Evolutionary conservation across 2,888 invertebrate species (phyloP).

Genomic region (Lepeophtheirus nordmannii): DNA sequence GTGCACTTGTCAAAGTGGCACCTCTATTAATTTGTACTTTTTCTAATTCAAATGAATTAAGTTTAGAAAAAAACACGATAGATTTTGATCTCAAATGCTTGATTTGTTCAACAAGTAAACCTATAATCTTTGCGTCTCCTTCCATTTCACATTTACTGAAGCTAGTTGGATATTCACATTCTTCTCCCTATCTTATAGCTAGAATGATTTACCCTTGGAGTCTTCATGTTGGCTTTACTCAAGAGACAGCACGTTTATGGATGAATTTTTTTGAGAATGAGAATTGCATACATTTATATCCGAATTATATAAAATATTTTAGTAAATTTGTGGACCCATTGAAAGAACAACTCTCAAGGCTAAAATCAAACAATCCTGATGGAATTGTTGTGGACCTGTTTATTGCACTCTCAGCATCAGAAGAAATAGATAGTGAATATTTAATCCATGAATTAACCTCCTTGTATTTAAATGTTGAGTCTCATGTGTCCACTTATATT

Average conservation of each 20-base stretch:
- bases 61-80: too few relatives aligned
- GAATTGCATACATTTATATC: neutral
- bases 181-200: neutral
- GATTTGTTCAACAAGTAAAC: too few relatives aligned
- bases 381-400: neutral
- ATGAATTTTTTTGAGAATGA: neutral
- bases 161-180: neutral
- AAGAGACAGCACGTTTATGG: neutral
- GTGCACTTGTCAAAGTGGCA: neutral
- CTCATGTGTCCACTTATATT: neutral
- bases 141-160: neutral
- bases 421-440: neutral
- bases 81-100: too few relatives aligned
- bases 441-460: neutral
- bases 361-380: neutral
- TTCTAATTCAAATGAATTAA: neutral
- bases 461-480: neutral
- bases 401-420: neutral
- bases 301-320: neutral
- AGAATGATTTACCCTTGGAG: neutral
- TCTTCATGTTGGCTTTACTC: neutral
- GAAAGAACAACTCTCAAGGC: neutral
- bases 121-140: neutral
- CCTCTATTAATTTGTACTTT: neutral
- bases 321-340: neutral